Evolutionary conservation across 2,113 vertebrate genomes (phyloP).

Genomic region (Ptyas mucosa): DNA sequence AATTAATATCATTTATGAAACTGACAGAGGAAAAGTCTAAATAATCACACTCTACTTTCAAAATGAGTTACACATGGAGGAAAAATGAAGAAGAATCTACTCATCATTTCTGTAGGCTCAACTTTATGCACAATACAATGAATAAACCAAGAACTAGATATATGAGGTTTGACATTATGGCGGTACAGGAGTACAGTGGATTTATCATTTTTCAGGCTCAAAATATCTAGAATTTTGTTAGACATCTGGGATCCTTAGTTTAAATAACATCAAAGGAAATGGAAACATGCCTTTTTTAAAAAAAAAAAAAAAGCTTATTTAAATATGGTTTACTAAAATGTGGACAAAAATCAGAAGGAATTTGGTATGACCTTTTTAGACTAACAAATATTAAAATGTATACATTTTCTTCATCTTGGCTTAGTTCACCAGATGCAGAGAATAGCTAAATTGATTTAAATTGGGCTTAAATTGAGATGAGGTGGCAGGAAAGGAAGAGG

Average conservation of each 20-base stretch:
- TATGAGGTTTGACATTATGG: neutral
- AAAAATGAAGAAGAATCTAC: neutral
- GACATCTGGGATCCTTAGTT: neutral
- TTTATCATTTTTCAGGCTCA: slow-evolving; percentile 39
- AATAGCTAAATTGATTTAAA: neutral
- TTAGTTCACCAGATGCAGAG: neutral
- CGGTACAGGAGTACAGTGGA: slow-evolving; percentile 17
- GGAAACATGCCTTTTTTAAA: neutral
- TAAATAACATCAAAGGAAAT: neutral
- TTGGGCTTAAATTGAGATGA: neutral
- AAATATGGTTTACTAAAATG: neutral
- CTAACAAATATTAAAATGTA: neutral
- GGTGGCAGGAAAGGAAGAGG: neutral
- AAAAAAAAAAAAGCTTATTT: neutral
- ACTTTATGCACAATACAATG: slow-evolving; percentile 11
- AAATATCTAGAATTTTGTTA: neutral
- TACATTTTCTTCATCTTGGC: neutral
- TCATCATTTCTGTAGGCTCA: neutral
- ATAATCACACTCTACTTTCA: slow-evolving; percentile 22
- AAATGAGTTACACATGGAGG: slow-evolving; percentile 24
- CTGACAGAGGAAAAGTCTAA: slow-evolving; percentile 25
- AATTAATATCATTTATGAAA: slow-evolving; percentile 16
- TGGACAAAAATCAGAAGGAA: neutral
- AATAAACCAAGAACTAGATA: neutral
- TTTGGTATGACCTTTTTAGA: neutral